Base-by-base conservation (phyloP, 2,113 vertebrate species). In the Anolis carolinensis region DNA sequence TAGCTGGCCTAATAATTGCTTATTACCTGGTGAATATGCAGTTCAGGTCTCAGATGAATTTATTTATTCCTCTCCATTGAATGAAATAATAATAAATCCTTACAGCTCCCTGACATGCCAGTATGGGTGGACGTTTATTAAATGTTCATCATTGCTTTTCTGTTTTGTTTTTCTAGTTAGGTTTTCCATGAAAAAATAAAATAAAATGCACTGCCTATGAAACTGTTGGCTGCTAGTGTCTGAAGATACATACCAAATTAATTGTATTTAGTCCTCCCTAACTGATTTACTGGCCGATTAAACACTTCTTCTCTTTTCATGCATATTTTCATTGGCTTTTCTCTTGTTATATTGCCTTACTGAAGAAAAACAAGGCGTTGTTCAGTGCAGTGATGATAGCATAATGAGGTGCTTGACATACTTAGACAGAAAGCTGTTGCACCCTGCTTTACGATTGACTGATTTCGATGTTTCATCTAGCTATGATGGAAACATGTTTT, bases 41-140 rank as follows among this genome's bases (percentile, higher is more conserved):
- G 84, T 95, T 95, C 87, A 93, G 82, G 83, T 93, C 87, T 90
- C 85, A 89, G 93, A 91, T 89, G 89, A 88, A 89, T 93, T 95
- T 95, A 96, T 95, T 96, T 95, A 92, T 94, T 96, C 93, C 93
- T 90, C 4, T 94, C 82, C 62, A 13, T 92, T 95, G 44, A 0
- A 79, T 80, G 76, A 92, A 89, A 81, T 82, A 90, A 94, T 92
- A 79, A 89, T 92, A 85, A 92, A 91, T 86, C 27, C 48, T 7
- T 89, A 80, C 59, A 77, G 90, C 75, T 94, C 73, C 0, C 1
- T 95, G 92, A 92, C 59, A 67, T n/a, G 73, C 65, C 34, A 5
- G 10, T 10, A 62, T 62, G 7, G 55, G 20, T 32, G 32, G 32
- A 59, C 10, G 4, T 34, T 23, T 25, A 5, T 94, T 89, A 92